Base-by-base conservation (phyloP, 2,888 invertebrate genomes). In the Dasysyrphus tricinctus region DNA sequence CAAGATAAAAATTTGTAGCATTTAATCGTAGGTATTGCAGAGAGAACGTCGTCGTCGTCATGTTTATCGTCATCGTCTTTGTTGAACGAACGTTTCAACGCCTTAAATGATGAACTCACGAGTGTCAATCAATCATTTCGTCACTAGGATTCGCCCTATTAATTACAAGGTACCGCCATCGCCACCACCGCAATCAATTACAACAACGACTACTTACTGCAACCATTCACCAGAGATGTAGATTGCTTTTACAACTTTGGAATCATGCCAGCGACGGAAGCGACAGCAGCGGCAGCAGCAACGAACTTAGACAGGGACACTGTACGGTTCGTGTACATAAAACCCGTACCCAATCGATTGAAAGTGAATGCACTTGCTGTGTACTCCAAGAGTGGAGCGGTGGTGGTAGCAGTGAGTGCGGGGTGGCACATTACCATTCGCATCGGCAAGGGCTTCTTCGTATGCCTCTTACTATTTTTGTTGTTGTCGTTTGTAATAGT, bases 71-170 rank as follows among this genome's bases (percentile, higher is more conserved):
- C 24, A 24, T 24, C 7, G 39, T 39, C n/a, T 54, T 29, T 54
- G 14, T 54, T 5, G 34, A 47, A 49, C 8, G 49, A 14, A 49
- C 8, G 9, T 67, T 67, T 67, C 67, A 59, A 47, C 37, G 44
- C 57, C 75, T 65, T 59, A 75, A 59, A 76, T 57, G 79, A 69
- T 65, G 63, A 75, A 49, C 56, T 80, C 85, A 85, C 85, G 85
- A 85, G 74, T 81, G 85, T 78, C 85, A 85, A 85, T 85, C 85
- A 85, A 81, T 85, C 80, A 85, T 85, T 85, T 81, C 85, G 77
- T 85, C 85, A 85, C 80, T 78, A 54, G 63, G 85, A 74, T 77
- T 78, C 73, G 85, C 85, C 85, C 85, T 85, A 74, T 78, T 85
- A 77, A 85, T 85, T 85, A 77, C 65, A 70, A 61, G 49, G 47